Evolutionary conservation across 1,140 invertebrate species (phyloP).

Genomic region (Mactra quadrangularis): DNA sequence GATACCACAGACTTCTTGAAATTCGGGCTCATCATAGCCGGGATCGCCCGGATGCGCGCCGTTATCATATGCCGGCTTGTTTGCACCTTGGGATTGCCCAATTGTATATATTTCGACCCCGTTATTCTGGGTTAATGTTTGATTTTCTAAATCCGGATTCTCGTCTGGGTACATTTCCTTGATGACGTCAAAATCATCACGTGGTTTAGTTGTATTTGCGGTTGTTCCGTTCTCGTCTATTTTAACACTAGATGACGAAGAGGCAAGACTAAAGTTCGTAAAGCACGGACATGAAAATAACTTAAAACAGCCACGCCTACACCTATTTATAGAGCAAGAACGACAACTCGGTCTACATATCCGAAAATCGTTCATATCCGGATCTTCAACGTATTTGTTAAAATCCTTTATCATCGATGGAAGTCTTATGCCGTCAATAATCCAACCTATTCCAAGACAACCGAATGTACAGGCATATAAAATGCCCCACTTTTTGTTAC

Average conservation of each 20-base stretch:
- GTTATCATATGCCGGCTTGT: slow-evolving; percentile 34
- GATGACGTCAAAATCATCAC: slow-evolving; percentile 41
- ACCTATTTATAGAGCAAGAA: slow-evolving; percentile 36
- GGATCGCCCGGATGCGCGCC: slow-evolving; percentile 47
- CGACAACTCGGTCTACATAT: slow-evolving; percentile 49
- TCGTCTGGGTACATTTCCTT: slow-evolving; percentile 40
- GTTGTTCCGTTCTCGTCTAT: slow-evolving; percentile 5
- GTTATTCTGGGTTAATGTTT: background rate
- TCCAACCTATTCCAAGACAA: slow-evolving; percentile 47
- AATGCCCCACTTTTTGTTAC: slow-evolving; percentile 52
- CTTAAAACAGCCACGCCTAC: slow-evolving; percentile 21
- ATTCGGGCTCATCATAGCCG: slow-evolving; percentile 10
- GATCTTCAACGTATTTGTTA: slow-evolving; percentile 51
- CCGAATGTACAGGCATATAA: slow-evolving; percentile 58
- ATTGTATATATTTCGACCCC: background rate
- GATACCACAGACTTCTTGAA: background rate
- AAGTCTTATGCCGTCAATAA: slow-evolving; percentile 54
- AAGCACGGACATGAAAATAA: slow-evolving; percentile 27
- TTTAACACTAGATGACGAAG: background rate
- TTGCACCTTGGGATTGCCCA: background rate
- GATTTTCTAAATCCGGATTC: background rate
- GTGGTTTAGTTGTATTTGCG: background rate
- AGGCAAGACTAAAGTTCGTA: slow-evolving; percentile 39
- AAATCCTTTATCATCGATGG: slow-evolving; percentile 37
- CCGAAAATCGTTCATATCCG: slow-evolving; percentile 43